phyloP scores from a whole-genome alignment of 2,797 vertebrate genomes.

The Gila robusta region DNA sequence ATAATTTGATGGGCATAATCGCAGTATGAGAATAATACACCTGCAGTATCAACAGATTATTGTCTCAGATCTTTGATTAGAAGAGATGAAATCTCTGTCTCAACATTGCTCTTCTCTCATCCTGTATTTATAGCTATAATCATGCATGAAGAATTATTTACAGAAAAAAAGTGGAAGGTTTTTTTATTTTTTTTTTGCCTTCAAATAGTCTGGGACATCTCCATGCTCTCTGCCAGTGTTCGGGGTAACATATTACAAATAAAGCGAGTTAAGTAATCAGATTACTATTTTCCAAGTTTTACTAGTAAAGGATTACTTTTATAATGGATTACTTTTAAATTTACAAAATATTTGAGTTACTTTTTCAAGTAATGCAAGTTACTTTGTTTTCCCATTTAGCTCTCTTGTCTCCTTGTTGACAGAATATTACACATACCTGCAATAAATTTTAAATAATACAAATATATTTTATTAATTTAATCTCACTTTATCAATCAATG shows the following conservation, averaged over 20 bases:
- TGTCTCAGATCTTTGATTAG: slow-evolving; percentile 34
- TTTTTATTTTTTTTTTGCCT: background rate
- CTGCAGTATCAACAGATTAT: slow-evolving; percentile 36
- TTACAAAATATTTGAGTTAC: background rate
- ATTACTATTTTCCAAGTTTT: background rate
- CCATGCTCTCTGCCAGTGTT: background rate
- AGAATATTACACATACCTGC: background rate
- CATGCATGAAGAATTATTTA: background rate
- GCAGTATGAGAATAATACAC: slow-evolving; percentile 29
- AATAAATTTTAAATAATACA: background rate
- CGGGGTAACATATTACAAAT: background rate
- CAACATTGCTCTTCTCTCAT: slow-evolving; percentile 11
- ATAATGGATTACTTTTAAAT: background rate
- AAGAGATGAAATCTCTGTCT: background rate
- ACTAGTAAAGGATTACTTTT: background rate
- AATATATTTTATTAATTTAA: background rate
- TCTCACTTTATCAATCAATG: no score
- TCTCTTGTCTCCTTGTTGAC: no score
- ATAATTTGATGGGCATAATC: slow-evolving; percentile 30
- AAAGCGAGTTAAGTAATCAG: background rate
- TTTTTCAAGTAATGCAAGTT: background rate
- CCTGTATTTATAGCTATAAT: slow-evolving; percentile 58
- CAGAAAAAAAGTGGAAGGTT: background rate
- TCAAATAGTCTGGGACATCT: no score
- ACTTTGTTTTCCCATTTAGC: no score